A percentile compares a stretch with the other conserved stretches of the same genome.
Conservation (phyloP, 2,797 vertebrate genomes). For the Nasua narica region DNA sequence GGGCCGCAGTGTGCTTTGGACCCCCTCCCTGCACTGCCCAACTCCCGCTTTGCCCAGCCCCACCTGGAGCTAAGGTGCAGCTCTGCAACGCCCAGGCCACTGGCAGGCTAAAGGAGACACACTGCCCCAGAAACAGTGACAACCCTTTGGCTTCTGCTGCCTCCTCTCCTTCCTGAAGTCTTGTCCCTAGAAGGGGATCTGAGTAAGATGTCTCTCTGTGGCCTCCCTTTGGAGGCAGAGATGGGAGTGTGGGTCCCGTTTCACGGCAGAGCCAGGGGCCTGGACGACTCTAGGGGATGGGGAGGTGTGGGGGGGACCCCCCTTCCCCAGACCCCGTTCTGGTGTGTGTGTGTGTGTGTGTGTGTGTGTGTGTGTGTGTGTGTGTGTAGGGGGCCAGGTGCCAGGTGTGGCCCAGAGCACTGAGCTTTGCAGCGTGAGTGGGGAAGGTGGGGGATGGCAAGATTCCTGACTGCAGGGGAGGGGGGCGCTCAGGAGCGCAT, state of each 20-base stretch:
- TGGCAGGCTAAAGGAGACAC: not conserved
- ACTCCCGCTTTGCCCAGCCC: no score
- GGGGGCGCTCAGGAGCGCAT: not conserved
- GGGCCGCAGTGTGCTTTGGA: not conserved
- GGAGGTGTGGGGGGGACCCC: not conserved
- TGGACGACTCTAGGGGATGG: not conserved
- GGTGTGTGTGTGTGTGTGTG: no score
- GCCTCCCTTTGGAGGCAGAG: not conserved
- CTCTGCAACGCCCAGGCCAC: not conserved
- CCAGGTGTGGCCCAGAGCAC: not conserved
- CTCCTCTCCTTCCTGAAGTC: not conserved
- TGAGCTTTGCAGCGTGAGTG: not conserved
- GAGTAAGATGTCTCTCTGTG: not conserved
- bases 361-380: not conserved
- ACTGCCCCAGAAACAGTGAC: not conserved
- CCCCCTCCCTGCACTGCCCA: not conserved
- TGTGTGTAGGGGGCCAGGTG: no score
- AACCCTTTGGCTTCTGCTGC: not conserved
- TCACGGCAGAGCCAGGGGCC: not conserved
- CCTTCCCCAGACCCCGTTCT: not conserved
- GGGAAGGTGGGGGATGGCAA: not conserved
- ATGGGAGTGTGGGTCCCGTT: not conserved
- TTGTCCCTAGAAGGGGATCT: not conserved
- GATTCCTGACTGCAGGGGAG: slow-evolving; percentile 28
- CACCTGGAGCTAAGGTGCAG: not conserved